Evolutionary conservation across 2,797 vertebrate genomes (phyloP).

Genomic region (Champsocephalus esox): DNA sequence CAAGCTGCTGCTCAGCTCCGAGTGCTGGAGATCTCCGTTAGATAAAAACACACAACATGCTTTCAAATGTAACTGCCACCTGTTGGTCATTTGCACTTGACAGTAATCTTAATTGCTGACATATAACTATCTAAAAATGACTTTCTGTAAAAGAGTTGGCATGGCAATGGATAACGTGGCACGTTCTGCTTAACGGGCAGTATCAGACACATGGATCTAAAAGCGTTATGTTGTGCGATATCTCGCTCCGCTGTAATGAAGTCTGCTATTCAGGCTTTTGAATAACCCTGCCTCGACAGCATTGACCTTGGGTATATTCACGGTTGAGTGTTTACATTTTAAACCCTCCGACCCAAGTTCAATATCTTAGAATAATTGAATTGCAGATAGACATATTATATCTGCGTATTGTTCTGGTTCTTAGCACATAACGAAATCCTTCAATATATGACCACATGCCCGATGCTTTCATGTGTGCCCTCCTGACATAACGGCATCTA

Average conservation of each 20-base stretch:
- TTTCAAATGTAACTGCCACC: slow-evolving; percentile 8
- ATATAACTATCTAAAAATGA: not conserved
- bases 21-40: not conserved
- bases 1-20: slow-evolving; percentile 11
- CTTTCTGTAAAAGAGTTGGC: not conserved
- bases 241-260: slow-evolving; percentile 6
- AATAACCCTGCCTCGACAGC: slow-evolving; percentile 31
- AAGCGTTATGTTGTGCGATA: slow-evolving; percentile 12
- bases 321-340: slow-evolving; percentile 56
- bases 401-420: not conserved
- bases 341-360: slow-evolving; percentile 50
- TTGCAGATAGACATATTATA: slow-evolving; percentile 1
- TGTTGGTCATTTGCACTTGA: slow-evolving; percentile 9
- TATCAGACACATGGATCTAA: slow-evolving; percentile 1
- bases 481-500: not conserved
- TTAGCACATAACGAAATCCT: not conserved
- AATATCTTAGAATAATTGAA: slow-evolving; percentile 31
- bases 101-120: not conserved
- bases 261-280: slow-evolving; percentile 30
- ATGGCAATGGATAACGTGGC: not conserved
- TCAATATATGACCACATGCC: not conserved
- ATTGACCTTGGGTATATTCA: slow-evolving; percentile 63
- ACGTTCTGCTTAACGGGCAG: slow-evolving; percentile 11
- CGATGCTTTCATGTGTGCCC: not conserved
- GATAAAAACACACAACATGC: not conserved